Percentiles rank a stretch among this genome's conserved stretches.
Evolutionary conservation across 2,797 vertebrate genomes (phyloP).

Genomic region (Enteromius paludinosus): DNA sequence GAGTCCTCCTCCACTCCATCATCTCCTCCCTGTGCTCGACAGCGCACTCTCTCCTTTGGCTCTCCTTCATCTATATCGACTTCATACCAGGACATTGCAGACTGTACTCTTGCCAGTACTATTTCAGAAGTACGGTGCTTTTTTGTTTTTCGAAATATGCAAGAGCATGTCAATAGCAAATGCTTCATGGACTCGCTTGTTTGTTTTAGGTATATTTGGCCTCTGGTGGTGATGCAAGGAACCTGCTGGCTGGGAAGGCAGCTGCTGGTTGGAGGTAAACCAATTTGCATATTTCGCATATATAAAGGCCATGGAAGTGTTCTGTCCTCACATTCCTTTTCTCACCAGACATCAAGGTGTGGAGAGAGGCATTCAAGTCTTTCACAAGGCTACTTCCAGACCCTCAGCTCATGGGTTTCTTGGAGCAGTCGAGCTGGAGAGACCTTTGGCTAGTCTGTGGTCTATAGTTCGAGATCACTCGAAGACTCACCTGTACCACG

Average conservation of each 20-base stretch:
- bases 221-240: slow-evolving; percentile 84
- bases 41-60: slow-evolving; percentile 77
- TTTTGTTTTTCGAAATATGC: neutral
- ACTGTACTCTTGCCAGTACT: slow-evolving; percentile 80
- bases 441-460: slow-evolving; percentile 85
- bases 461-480: slow-evolving; percentile 86
- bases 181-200: slow-evolving; percentile 38
- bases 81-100: slow-evolving; percentile 88
- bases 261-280: slow-evolving; percentile 89
- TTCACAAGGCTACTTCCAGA: slow-evolving; percentile 86
- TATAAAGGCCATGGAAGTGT: neutral
- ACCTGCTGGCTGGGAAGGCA: slow-evolving; percentile 81
- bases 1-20: slow-evolving; percentile 71
- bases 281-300: neutral
- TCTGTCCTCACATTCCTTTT: neutral
- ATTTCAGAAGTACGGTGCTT: slow-evolving; percentile 82
- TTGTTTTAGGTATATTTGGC: slow-evolving; percentile 86
- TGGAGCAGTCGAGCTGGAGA: slow-evolving; percentile 86
- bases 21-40: slow-evolving; percentile 63
- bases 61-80: slow-evolving; percentile 76
- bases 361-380: slow-evolving; percentile 87
- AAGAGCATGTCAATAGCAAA: neutral
- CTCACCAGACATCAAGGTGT: slow-evolving; percentile 86
- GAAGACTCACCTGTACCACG: slow-evolving; percentile 87
- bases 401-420: slow-evolving; percentile 89